These are phyloP conservation scores for Cyanoramphus novaezelandiae DNA, from an alignment of 2,113 vertebrate species.

Conservation along the genomic window DNA sequence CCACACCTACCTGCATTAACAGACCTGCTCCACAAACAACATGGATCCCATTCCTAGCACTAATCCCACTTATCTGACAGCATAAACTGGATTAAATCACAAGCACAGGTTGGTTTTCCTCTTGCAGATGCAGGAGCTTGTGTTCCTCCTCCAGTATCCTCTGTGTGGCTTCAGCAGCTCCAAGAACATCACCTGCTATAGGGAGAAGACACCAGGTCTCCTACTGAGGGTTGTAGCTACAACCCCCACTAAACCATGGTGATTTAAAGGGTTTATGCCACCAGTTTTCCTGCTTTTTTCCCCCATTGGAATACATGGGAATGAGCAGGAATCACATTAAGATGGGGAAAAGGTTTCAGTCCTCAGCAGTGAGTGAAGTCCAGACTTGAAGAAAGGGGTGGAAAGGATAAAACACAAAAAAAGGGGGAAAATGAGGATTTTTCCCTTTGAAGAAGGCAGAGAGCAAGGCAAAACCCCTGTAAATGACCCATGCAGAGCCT, in stretches of 20 bases:
- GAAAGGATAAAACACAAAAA: rapidly evolving
- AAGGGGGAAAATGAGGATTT: background rate
- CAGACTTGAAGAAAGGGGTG: background rate
- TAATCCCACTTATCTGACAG: background rate
- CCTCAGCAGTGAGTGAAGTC: rapidly evolving
- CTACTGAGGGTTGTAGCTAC: rapidly evolving
- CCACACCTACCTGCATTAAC: background rate
- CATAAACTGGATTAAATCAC: background rate
- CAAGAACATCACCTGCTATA: background rate
- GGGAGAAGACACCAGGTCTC: background rate
- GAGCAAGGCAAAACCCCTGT: too few species aligned
- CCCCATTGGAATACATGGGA: background rate
- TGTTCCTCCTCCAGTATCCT: background rate
- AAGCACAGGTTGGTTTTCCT: too few species aligned
- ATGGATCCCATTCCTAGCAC: background rate
- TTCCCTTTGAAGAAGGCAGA: too few species aligned
- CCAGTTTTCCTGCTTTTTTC: rapidly evolving
- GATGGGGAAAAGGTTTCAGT: rapidly evolving
- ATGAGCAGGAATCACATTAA: rapidly evolving
- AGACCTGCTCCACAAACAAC: background rate
- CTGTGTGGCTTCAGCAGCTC: background rate
- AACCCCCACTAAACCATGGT: background rate
- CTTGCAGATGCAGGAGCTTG: background rate
- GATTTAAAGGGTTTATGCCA: background rate
- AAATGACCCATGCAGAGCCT: rapidly evolving